Evolutionary conservation across 2,888 invertebrate genomes (phyloP), one percentile per base, ranked within the genome.

Genomic region (Agonum fuliginosum): DNA sequence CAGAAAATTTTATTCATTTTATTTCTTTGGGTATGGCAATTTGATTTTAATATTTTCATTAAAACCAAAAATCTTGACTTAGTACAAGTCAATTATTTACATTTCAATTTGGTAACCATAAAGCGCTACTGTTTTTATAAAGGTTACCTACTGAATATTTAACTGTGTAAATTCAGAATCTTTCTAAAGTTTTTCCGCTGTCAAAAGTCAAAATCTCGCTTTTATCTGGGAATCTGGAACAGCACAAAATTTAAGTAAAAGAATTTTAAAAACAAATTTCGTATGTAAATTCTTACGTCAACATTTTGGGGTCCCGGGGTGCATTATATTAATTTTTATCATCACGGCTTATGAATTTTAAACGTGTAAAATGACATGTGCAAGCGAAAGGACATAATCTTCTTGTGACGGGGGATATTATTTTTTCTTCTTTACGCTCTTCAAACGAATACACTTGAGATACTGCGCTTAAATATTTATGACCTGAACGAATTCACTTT

Each of bases 401-500:
- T 4, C 54, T 54, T 37, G n/a, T 37, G 10, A n/a, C 22, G 22
- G 22, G 22, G 2, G 24, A 62, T 62, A 62, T 62, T 62, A 62
- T 67, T 67, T 41, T 30, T 67, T 67, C 41, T 22, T 41, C 41
- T 67, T 67, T 41, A n/a, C 41, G 41, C 41, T 22, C 67, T 20
- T 41, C 67, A 67, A 67, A 67, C 67, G 41, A 22, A 67, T 22
- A 67, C 67, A 41, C 67, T 67, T 67, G 43, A 67, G 41, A 67
- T 24, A 67, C 67, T 37, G 37, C 20, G 67, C 22, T 67, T 67
- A 67, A 67, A 67, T 67, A 67, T 67, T 67, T 67, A 70, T 70
- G 43, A 70, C 24, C 12, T 46, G 43, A 43, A 17, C 27, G 27
- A 70, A 70, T 70, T 70, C 70, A 46, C 27, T 70, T 67, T 41